Conservation (phyloP, 2,797 vertebrate genomes). For the Megalops cyprinoides region DNA sequence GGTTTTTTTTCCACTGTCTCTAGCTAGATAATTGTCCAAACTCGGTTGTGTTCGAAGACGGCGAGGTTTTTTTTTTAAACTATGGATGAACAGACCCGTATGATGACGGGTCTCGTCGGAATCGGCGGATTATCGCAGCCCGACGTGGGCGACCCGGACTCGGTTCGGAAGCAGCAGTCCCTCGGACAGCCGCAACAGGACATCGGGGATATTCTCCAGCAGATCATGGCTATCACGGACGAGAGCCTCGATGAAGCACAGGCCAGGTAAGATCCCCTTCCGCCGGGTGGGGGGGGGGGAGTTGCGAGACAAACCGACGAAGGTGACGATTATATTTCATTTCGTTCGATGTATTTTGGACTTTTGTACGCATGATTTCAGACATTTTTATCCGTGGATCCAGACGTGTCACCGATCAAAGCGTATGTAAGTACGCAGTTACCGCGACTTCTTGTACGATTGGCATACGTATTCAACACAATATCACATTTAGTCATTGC, state of each 20-base stretch:
- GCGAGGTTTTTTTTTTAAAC: slow-evolving; percentile 73
- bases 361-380: too few species aligned
- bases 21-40: slow-evolving; percentile 18
- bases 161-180: slow-evolving; percentile 73
- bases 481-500: too few species aligned
- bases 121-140: slow-evolving; percentile 75
- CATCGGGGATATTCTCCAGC: slow-evolving; percentile 87
- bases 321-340: too few species aligned
- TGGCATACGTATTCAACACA: too few species aligned
- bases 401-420: neutral
- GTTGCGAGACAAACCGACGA: slow-evolving; percentile 28
- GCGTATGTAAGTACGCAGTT: neutral
- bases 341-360: too few species aligned
- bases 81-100: slow-evolving; percentile 88
- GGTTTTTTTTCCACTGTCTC: slow-evolving; percentile 56
- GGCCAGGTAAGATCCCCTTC: slow-evolving; percentile 77
- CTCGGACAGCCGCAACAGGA: slow-evolving; percentile 81
- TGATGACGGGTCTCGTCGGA: slow-evolving; percentile 81
- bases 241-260: slow-evolving; percentile 91
- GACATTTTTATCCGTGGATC: neutral
- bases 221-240: slow-evolving; percentile 91
- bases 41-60: slow-evolving; percentile 51
- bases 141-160: slow-evolving; percentile 79
- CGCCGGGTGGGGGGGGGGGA: neutral
- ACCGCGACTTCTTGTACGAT: too few species aligned